Conservation (phyloP, 2,113 vertebrate genomes). For the Labeo catla region DNA sequence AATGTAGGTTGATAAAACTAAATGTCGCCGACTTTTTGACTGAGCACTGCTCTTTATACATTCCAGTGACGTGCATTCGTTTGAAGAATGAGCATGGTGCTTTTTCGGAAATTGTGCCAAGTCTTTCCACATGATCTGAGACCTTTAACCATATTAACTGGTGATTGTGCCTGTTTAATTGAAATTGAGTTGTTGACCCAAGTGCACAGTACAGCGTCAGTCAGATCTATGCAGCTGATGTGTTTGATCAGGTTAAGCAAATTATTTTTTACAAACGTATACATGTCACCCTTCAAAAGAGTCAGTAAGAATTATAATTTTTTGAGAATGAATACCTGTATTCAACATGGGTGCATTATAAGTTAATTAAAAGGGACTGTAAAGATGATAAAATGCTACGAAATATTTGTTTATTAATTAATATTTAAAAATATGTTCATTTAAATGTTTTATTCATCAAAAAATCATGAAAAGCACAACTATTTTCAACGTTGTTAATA, state of each 20-base stretch:
- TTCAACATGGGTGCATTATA: neutral
- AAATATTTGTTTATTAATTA: neutral
- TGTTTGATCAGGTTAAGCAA: neutral
- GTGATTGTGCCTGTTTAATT: neutral
- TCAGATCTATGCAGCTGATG: neutral
- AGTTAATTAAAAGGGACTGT: neutral
- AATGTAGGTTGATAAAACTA: neutral
- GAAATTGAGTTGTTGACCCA: neutral
- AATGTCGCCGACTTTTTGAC: neutral
- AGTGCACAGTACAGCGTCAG: neutral
- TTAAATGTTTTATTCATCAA: too few relatives aligned
- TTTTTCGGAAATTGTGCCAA: constrained; percentile 1
- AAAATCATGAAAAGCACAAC: too few relatives aligned
- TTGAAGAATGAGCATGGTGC: neutral
- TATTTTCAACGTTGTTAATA: neutral
- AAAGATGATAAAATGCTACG: neutral
- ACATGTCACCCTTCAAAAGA: neutral
- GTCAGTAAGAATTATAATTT: neutral
- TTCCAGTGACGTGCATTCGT: neutral
- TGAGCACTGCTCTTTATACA: neutral
- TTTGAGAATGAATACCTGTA: neutral
- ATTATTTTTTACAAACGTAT: neutral
- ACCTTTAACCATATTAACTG: neutral
- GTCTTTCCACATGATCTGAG: neutral
- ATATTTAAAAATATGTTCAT: too few relatives aligned